phyloP scores from a whole-genome alignment of 2,888 invertebrate species.

The Lamellibrachia satsuma region DNA sequence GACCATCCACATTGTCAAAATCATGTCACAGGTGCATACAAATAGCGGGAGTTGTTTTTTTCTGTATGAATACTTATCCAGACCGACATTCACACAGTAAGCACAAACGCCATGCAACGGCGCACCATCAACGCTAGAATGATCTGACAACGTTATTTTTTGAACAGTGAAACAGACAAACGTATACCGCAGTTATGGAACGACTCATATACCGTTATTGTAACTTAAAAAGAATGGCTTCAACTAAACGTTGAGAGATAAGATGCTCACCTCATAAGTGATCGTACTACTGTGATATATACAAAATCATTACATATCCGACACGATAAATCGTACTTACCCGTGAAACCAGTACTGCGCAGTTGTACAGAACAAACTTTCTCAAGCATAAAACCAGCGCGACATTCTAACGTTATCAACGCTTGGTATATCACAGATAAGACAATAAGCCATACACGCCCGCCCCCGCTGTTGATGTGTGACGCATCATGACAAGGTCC shows the following conservation, averaged over 20 bases:
- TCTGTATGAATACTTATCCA: too few relatives aligned
- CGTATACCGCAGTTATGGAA: not conserved
- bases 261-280: not conserved
- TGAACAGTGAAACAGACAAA: too few relatives aligned
- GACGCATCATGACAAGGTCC: not conserved
- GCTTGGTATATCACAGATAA: not conserved
- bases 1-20: too few relatives aligned
- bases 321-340: not conserved
- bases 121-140: too few relatives aligned
- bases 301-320: not conserved
- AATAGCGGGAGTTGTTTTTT: too few relatives aligned
- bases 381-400: not conserved
- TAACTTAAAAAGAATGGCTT: not conserved
- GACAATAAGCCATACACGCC: not conserved
- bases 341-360: not conserved
- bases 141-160: too few relatives aligned
- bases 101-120: too few relatives aligned
- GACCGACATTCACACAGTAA: too few relatives aligned
- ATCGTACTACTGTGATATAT: not conserved
- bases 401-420: constrained; percentile 7
- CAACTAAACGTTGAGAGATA: not conserved
- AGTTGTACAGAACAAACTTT: not conserved
- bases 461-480: not conserved
- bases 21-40: too few relatives aligned
- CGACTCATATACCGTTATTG: not conserved